Base-by-base conservation (phyloP, 2,797 vertebrate genomes). In the Tolypeutes matacus region DNA sequence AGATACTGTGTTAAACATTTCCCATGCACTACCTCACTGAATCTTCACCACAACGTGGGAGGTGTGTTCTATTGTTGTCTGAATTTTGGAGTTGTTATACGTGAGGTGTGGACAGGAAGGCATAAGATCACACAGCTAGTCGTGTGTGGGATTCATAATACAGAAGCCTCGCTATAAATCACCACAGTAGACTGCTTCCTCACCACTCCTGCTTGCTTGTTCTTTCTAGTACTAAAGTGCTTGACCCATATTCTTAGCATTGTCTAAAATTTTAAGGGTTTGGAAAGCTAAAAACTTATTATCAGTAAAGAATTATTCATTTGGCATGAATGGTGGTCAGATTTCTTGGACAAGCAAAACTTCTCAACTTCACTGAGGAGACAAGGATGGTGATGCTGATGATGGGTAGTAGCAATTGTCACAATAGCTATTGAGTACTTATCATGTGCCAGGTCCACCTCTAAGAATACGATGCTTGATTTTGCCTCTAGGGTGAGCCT, bases 381-480 rank as follows among this genome's bases (percentile, higher is more conserved):
- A 60, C 17, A 67, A 65, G 21, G 29, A 67, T 36, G 13, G 8
- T 36, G 36, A 70, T 86, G 11, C 8, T 89, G 3, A 20, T 89
- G 34, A 6, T 77, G 13, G 62, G 39, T 12, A 73, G 69, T 14
- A 84, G 27, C 87, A 51, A 81, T 29, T 82, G 77, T 46, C 76
- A 69, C 78, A 64, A 46, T 11, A 51, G 31, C n/a, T 84, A 87
- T 3, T 84, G 56, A 92, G 34, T 29, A 81, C 23, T 65, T n/a
- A n/a, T 65, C 64, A 65, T 69, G 36, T 36, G 25, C n/a, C 77
- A 70, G 25, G 34, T 14, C n/a, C 23, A 62, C 7, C 11, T 82
- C 39, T n/a, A 58, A 73, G 27, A 90, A 6, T 11, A 82, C 95
- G 17, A 92, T 92, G 39, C 89, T 84, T 77, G 60, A 89, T 93